Evolutionary conservation across 2,888 invertebrate species (phyloP).

Genomic region (Leuctra nigra): DNA sequence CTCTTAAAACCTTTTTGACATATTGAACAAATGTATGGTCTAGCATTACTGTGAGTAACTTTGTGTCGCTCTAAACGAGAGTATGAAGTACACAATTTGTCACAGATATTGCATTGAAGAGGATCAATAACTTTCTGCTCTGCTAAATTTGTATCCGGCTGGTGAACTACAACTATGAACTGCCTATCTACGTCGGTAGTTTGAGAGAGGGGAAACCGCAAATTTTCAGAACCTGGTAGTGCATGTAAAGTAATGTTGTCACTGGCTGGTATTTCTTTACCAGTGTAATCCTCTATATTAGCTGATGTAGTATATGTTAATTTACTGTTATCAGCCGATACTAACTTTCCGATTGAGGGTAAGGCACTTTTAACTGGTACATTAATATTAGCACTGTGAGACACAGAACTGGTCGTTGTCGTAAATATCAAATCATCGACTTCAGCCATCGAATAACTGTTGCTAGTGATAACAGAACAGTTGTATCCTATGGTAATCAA

Average conservation of each 20-base stretch:
- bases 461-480: not conserved
- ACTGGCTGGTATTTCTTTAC: not conserved
- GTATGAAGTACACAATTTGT: constrained; percentile 2
- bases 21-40: constrained; percentile 32
- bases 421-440: not conserved
- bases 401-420: not conserved
- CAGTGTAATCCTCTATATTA: not conserved
- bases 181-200: not conserved
- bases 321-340: too few species aligned
- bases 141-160: not conserved
- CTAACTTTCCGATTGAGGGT: too few species aligned
- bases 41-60: constrained; percentile 12
- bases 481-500: too few species aligned
- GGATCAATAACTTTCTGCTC: not conserved
- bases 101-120: constrained; percentile 5
- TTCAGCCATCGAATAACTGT: not conserved
- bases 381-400: not conserved
- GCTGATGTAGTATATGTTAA: too few species aligned
- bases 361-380: too few species aligned
- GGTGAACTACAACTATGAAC: not conserved
- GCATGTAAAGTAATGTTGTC: not conserved
- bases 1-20: constrained; percentile 34
- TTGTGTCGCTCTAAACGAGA: constrained; percentile 29
- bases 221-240: too few species aligned
- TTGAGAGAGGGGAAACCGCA: too few species aligned